Evolutionary conservation across 2,888 invertebrate genomes (phyloP).

Genomic region (Heteropelma amictum): DNA sequence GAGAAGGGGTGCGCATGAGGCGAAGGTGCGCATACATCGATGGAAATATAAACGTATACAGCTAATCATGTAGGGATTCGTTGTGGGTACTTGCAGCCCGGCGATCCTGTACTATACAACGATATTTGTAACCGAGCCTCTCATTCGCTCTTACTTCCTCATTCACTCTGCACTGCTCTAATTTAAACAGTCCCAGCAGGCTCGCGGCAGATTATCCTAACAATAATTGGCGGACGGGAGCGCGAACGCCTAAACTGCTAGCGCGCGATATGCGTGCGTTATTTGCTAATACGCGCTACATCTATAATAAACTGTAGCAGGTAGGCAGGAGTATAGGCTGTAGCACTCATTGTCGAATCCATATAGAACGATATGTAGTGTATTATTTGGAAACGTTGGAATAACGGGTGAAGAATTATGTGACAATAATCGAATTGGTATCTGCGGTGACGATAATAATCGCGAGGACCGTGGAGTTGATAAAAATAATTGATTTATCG

Average conservation of each 20-base stretch:
- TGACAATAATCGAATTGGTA: slow-evolving; percentile 54
- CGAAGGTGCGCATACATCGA: slow-evolving; percentile 36
- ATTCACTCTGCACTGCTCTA: slow-evolving; percentile 60
- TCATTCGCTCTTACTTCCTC: slow-evolving; percentile 51
- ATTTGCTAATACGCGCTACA: slow-evolving; percentile 39
- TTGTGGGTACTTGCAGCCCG: slow-evolving; percentile 51
- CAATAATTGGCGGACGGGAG: slow-evolving; percentile 69
- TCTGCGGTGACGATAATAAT: slow-evolving; percentile 47
- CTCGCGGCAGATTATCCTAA: slow-evolving; percentile 73
- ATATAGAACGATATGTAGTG: slow-evolving; percentile 27
- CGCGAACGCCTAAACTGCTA: slow-evolving; percentile 51
- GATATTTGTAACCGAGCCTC: slow-evolving; percentile 66
- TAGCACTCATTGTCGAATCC: slow-evolving; percentile 54
- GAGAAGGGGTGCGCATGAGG: slow-evolving; percentile 45
- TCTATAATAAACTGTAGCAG: slow-evolving; percentile 48
- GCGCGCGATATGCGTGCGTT: slow-evolving; percentile 54
- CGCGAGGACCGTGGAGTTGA: slow-evolving; percentile 29
- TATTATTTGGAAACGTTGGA: slow-evolving; percentile 28
- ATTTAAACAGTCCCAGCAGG: slow-evolving; percentile 75
- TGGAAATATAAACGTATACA: slow-evolving; percentile 2
- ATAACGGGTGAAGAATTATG: slow-evolving; percentile 53
- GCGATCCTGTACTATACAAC: slow-evolving; percentile 60
- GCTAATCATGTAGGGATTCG: slow-evolving; percentile 37
- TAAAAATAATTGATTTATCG: slow-evolving; percentile 14
- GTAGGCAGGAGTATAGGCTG: slow-evolving; percentile 28